Conservation (phyloP, 2,888 invertebrate genomes). For the Apotomis turbidana region DNA sequence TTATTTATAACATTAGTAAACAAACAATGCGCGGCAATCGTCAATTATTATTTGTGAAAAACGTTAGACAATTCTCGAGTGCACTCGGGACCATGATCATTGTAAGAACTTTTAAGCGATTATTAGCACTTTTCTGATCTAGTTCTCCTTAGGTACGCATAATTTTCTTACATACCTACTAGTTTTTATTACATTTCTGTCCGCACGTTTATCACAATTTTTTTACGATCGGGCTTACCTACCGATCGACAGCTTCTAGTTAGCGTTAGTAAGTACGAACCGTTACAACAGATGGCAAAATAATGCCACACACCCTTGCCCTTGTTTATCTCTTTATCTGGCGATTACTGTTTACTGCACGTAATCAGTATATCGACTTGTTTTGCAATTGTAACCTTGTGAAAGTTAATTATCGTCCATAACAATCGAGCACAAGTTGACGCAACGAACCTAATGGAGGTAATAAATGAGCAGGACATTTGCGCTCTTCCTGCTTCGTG, state of each 20-base stretch:
- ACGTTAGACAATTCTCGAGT: too few species aligned
- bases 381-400: conserved; percentile 34
- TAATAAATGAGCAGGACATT: conserved; percentile 3
- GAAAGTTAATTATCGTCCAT: conserved; percentile 34
- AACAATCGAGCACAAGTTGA: conserved; percentile 10
- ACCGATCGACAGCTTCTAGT: background rate
- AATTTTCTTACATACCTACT: background rate
- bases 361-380: conserved; percentile 25
- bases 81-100: background rate
- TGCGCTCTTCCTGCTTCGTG: background rate
- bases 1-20: background rate
- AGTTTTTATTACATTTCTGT: too few species aligned
- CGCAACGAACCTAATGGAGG: conserved; percentile 10
- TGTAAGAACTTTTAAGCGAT: background rate
- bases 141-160: background rate
- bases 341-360: conserved; percentile 16
- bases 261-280: background rate
- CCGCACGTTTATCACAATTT: conserved; percentile 10
- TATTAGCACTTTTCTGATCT: background rate
- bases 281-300: conserved; percentile 6
- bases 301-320: conserved; percentile 16
- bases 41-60: too few species aligned
- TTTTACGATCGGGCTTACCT: background rate
- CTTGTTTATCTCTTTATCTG: conserved; percentile 25
- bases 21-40: too few species aligned